Evolutionary conservation across 2,797 vertebrate species (phyloP).

Genomic region (Oreochromis mossambicus): DNA sequence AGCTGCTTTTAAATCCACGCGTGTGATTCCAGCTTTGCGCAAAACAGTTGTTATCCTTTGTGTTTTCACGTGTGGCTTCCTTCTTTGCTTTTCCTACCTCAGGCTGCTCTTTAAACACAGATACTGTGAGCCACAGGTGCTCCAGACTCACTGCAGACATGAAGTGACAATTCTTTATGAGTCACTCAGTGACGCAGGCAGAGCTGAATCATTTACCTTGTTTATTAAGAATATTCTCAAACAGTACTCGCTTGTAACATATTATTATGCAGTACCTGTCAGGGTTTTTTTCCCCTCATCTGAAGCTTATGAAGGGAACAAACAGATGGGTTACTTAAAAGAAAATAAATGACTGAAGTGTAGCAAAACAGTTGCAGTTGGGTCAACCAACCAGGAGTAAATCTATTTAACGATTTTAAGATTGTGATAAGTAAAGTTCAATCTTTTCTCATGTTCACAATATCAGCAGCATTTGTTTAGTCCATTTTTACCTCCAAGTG

Average conservation of each 20-base stretch:
- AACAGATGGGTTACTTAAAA: background rate
- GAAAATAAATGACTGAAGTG: background rate
- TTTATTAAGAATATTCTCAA: background rate
- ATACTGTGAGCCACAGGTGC: constrained; percentile 49
- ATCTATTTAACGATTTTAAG: background rate
- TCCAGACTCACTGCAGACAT: constrained; percentile 17
- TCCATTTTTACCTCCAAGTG: background rate
- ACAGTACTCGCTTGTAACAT: background rate
- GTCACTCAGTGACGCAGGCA: constrained; percentile 41
- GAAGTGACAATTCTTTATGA: constrained; percentile 25
- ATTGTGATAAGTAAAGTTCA: background rate
- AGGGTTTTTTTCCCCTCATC: background rate
- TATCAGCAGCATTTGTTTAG: background rate
- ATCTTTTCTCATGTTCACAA: background rate
- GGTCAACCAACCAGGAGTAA: background rate
- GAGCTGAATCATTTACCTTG: constrained; percentile 9
- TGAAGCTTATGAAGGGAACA: background rate
- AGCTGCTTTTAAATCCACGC: constrained; percentile 12
- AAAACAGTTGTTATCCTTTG: constrained; percentile 38
- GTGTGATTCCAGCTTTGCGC: constrained; percentile 8
- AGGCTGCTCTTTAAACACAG: background rate
- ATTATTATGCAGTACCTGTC: background rate
- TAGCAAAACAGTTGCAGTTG: background rate
- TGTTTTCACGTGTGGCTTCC: constrained; percentile 37
- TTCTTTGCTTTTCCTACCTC: background rate